Evolutionary conservation across 1,140 invertebrate species (phyloP).

Genomic region (Habropoda laboriosa): DNA sequence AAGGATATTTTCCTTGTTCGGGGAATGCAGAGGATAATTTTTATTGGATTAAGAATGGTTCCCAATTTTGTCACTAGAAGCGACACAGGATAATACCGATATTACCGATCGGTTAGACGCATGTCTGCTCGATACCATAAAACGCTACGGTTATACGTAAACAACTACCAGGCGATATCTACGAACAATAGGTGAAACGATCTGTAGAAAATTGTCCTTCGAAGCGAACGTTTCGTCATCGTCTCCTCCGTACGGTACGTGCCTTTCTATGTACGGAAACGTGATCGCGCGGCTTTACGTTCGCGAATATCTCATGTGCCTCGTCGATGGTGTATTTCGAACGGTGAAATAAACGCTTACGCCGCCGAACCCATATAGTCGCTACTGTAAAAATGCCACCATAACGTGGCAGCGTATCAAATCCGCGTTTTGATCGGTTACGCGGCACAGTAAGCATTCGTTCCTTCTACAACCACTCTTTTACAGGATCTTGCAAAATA

Average conservation of each 20-base stretch:
- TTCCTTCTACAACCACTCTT: background rate
- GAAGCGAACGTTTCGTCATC: conserved; percentile 34
- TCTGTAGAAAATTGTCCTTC: conserved; percentile 46
- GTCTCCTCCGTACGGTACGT: conserved; percentile 13
- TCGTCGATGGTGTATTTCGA: conserved; percentile 22
- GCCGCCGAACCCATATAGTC: conserved; percentile 7
- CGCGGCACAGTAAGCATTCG: background rate
- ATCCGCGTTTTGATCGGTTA: conserved; percentile 15
- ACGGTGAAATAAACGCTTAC: conserved; percentile 49
- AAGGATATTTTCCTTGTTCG: too few relatives aligned
- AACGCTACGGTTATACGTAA: background rate
- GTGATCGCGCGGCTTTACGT: conserved; percentile 14
- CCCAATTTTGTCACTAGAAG: background rate
- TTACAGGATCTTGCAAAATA: conserved; percentile 29
- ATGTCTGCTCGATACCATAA: background rate
- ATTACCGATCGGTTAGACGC: background rate
- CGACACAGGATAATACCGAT: background rate
- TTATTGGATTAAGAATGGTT: too few relatives aligned
- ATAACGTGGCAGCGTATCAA: conserved; percentile 26
- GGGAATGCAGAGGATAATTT: too few relatives aligned
- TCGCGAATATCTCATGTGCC: background rate
- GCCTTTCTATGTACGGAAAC: conserved; percentile 53
- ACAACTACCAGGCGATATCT: background rate
- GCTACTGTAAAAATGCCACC: conserved; percentile 6
- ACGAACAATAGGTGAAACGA: conserved; percentile 41